phyloP scores from a whole-genome alignment of 2,888 invertebrate species.

The Platynereis dumerilii region DNA sequence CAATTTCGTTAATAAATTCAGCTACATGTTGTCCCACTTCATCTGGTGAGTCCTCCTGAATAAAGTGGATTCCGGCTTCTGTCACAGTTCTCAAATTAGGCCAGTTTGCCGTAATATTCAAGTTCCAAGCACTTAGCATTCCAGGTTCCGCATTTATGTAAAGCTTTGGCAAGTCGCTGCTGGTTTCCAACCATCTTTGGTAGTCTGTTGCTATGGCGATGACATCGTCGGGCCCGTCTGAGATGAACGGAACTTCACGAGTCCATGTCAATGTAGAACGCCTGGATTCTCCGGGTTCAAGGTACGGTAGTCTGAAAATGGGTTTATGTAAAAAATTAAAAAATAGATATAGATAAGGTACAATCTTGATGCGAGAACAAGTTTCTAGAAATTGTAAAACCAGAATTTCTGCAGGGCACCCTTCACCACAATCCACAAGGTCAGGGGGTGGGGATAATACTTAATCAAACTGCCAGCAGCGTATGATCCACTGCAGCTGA shows the following conservation, averaged over 20 bases:
- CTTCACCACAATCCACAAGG: too few relatives aligned
- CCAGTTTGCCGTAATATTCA: slow-evolving; percentile 9
- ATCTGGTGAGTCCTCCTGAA: slow-evolving; percentile 29
- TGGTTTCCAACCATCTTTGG: too few relatives aligned
- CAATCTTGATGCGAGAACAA: too few relatives aligned
- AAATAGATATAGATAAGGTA: too few relatives aligned
- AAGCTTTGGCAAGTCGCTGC: too few relatives aligned
- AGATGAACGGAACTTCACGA: slow-evolving; percentile 19
- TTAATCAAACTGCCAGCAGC: too few relatives aligned
- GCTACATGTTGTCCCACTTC: slow-evolving; percentile 20
- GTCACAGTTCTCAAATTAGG: slow-evolving; percentile 15
- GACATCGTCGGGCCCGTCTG: slow-evolving; percentile 22
- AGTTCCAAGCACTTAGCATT: slow-evolving; percentile 14
- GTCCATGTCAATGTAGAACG: slow-evolving; percentile 26
- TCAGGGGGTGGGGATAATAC: too few relatives aligned
- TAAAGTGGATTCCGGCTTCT: slow-evolving; percentile 23
- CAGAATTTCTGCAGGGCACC: too few relatives aligned
- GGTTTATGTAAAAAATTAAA: too few relatives aligned
- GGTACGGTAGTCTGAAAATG: too few relatives aligned
- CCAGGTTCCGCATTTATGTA: slow-evolving; percentile 26
- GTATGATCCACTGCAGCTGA: too few relatives aligned
- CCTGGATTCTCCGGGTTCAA: slow-evolving; percentile 8
- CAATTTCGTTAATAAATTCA: slow-evolving; percentile 14
- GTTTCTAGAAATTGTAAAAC: too few relatives aligned
- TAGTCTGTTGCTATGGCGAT: slow-evolving; percentile 1